phyloP scores from a whole-genome alignment of 2,888 invertebrate species.

The Dynastes grantii region DNA sequence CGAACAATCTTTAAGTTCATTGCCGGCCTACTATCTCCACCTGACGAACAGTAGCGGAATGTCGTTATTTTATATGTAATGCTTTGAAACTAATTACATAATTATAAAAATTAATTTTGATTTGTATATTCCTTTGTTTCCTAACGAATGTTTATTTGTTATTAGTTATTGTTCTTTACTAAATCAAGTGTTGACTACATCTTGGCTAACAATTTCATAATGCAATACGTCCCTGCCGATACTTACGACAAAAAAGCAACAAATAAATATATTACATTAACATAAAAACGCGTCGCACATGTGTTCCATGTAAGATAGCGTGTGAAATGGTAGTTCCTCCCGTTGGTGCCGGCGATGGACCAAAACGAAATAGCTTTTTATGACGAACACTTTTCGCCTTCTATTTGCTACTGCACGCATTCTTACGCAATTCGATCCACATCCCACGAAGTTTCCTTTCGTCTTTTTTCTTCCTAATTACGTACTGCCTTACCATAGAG shows the following conservation, averaged over 20 bases:
- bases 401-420: constrained; percentile 44
- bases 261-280: constrained; percentile 37
- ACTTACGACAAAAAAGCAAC: constrained; percentile 32
- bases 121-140: no score
- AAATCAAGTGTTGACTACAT: no score
- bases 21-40: no score
- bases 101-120: no score
- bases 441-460: constrained; percentile 39
- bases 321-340: constrained; percentile 60
- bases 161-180: no score
- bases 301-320: constrained; percentile 53
- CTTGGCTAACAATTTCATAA: background rate
- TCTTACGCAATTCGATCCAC: constrained; percentile 52
- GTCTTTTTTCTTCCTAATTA: constrained; percentile 28
- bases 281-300: constrained; percentile 41
- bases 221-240: constrained; percentile 28
- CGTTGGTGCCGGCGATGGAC: constrained; percentile 58
- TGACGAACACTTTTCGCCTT: constrained; percentile 46
- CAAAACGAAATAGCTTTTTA: constrained; percentile 61
- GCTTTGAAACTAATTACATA: no score
- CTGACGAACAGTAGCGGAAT: no score
- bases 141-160: no score
- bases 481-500: background rate
- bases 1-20: background rate
- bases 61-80: no score